Evolutionary conservation across 2,888 invertebrate genomes (phyloP).

Genomic region (Diogma glabrata): DNA sequence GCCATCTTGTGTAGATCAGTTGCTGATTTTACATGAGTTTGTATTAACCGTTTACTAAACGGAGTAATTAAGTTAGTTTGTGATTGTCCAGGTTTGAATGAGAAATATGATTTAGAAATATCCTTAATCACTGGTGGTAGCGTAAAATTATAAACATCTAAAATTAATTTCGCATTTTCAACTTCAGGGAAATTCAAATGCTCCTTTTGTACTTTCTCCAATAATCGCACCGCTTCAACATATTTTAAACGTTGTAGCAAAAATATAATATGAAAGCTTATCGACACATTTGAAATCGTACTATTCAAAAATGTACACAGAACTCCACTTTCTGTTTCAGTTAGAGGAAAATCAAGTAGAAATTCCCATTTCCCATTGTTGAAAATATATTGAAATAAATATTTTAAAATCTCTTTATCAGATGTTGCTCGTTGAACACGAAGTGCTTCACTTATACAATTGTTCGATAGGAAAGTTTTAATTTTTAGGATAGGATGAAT

Average conservation of each 20-base stretch:
- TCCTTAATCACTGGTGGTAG: constrained; percentile 32
- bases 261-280: constrained; percentile 31
- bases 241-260: constrained; percentile 32
- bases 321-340: constrained; percentile 28
- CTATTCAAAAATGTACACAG: constrained; percentile 27
- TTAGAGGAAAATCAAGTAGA: constrained; percentile 29
- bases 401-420: constrained; percentile 26
- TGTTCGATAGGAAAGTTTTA: constrained; percentile 29
- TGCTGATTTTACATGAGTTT: not conserved
- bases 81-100: constrained; percentile 22
- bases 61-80: no score
- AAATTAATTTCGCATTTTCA: constrained; percentile 27
- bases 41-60: constrained; percentile 19
- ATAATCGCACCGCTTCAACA: constrained; percentile 32
- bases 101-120: constrained; percentile 30
- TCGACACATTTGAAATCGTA: constrained; percentile 23
- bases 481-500: constrained; percentile 26
- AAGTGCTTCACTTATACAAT: constrained; percentile 32
- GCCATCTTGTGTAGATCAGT: not conserved
- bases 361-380: constrained; percentile 25
- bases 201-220: constrained; percentile 25
- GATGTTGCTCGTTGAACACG: constrained; percentile 29
- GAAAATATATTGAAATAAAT: constrained; percentile 29
- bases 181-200: constrained; percentile 17
- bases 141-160: constrained; percentile 31